A percentile compares a stretch with the other conserved stretches of the same genome.
Evolutionary conservation across 2,888 invertebrate species (phyloP).

Genomic region (Xanthorhoe spadicearia): DNA sequence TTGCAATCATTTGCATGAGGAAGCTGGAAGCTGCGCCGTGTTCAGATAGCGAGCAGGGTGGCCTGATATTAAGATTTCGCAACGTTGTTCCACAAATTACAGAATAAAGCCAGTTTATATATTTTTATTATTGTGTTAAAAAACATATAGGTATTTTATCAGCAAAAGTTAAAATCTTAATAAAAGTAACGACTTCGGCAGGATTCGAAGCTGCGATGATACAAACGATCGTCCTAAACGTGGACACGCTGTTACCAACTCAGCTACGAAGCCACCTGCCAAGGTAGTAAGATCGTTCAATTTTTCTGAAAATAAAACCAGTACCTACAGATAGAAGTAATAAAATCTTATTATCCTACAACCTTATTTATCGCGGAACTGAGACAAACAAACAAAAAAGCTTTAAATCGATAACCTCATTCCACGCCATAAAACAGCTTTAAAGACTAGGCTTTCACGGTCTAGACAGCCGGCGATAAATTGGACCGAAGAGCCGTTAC

Average conservation of each 20-base stretch:
- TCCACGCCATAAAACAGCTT: slow-evolving; percentile 18
- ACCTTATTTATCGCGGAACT: neutral
- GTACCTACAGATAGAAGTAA: slow-evolving; percentile 6
- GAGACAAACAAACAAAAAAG: neutral
- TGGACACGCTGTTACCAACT: too few relatives aligned
- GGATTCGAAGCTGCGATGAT: too few relatives aligned
- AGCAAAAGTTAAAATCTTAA: too few relatives aligned
- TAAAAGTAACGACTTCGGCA: too few relatives aligned
- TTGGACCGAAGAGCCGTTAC: slow-evolving; percentile 65
- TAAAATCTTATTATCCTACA: neutral
- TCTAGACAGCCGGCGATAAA: slow-evolving; percentile 44
- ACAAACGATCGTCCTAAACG: too few relatives aligned
- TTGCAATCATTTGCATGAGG: slow-evolving; percentile 78
- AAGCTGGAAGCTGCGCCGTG: slow-evolving; percentile 60
- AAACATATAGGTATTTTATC: too few relatives aligned
- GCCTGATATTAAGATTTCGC: slow-evolving; percentile 48
- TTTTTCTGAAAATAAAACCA: too few relatives aligned
- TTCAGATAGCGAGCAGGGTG: slow-evolving; percentile 60
- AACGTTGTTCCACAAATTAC: slow-evolving; percentile 31
- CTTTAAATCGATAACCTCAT: neutral
- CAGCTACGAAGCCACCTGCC: too few relatives aligned
- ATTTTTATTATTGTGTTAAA: too few relatives aligned
- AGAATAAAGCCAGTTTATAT: slow-evolving; percentile 11
- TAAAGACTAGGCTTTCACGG: slow-evolving; percentile 25
- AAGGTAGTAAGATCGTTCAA: too few relatives aligned